Evolutionary conservation across 1,140 invertebrate genomes (phyloP), one percentile per base, ranked within the genome.

Genomic region (Aphelinus certus): DNA sequence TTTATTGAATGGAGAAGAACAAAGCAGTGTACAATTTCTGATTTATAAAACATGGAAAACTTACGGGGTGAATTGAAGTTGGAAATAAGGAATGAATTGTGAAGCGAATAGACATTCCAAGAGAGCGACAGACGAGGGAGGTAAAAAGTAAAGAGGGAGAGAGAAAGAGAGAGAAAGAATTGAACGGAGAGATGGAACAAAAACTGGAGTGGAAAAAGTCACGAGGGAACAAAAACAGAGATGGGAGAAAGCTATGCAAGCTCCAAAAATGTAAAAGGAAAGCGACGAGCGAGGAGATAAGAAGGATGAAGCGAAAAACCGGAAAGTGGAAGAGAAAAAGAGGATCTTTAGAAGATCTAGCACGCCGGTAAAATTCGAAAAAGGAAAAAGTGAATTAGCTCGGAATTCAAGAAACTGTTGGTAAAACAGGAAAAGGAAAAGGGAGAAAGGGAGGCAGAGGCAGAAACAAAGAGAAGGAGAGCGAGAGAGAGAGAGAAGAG

Each of bases 301-400:
- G 45, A 64, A 64, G 62, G 10, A 64, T 64, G 47, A 48, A 64
- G 62, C n/a, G 62, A 49, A n/a, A 64, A 61, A 61, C 2, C 58
- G 3, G 4, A 47, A 45, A 43, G 26, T 53, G 4, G 51, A 6
- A 53, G 9, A 5, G 43, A 46, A 45, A 6, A 62, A 62, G n/a
- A 58, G 10, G 26, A 58, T n/a, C 56, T 26, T 26, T 58, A 9
- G 26, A 58, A 58, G 56, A 58, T 58, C 56, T 6, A n/a, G 6
- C 56, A 58, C 7, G 26, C 7, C 7, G 26, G 26, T 26, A n/a
- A 58, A 58, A 58, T 6, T 58, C 56, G 56, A 58, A 58, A n/a
- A n/a, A n/a, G 3, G 56, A 61, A 61, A 61, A 61, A 61, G 58
- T 61, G n/a, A 61, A 61, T 61, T 61, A 61, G 58, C 42, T 2